Conservation (phyloP, 2,113 vertebrate genomes). For the Eleginops maclovinus region DNA sequence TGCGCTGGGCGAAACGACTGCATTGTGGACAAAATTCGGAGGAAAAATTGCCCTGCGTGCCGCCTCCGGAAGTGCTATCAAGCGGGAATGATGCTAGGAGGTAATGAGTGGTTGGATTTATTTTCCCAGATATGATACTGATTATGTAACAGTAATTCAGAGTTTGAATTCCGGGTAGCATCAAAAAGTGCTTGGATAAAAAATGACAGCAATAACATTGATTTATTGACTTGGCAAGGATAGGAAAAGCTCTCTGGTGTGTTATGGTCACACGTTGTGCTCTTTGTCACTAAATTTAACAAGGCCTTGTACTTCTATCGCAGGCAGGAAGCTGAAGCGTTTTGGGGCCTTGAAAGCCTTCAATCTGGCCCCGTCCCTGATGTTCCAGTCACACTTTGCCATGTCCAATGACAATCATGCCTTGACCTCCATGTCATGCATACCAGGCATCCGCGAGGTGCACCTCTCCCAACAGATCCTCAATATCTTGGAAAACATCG, state of each 20-base stretch:
- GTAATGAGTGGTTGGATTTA: conserved; percentile 76
- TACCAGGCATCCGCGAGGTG: conserved; percentile 88
- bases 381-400: conserved; percentile 86
- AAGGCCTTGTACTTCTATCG: conserved; percentile 44
- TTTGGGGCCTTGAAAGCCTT: conserved; percentile 91
- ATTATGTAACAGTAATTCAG: not conserved
- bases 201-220: conserved; percentile 4
- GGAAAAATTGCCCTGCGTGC: conserved; percentile 98
- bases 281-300: conserved; percentile 12
- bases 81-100: conserved; percentile 98
- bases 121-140: not conserved
- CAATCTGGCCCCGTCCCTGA: conserved; percentile 85
- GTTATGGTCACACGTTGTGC: not conserved
- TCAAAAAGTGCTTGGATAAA: conserved; percentile 4
- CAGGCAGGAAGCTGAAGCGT: conserved; percentile 97
- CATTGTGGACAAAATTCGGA: conserved; percentile 98
- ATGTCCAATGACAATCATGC: conserved; percentile 85
- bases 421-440: conserved; percentile 84
- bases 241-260: not conserved
- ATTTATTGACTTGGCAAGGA: not conserved
- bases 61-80: conserved; percentile 97
- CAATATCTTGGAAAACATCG: conserved; percentile 92
- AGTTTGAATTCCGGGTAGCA: not conserved
- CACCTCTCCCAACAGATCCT: conserved; percentile 89
- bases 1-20: conserved; percentile 99